Base-by-base conservation (phyloP, 2,113 vertebrate genomes). In the Conger conger region DNA sequence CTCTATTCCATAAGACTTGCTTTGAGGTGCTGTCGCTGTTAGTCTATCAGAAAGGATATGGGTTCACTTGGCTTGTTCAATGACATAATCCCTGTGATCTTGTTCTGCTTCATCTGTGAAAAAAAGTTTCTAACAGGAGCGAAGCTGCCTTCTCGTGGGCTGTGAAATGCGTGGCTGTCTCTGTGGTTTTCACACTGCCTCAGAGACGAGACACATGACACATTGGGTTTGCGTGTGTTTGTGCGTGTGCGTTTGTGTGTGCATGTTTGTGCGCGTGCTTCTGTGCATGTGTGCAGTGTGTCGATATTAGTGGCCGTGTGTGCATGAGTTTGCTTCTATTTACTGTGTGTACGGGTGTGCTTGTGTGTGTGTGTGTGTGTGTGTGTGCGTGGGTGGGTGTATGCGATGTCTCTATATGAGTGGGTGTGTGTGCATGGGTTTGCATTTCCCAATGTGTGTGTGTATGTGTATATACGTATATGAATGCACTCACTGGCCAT, bases 281-380 rank as follows among this genome's bases (percentile, higher is more conserved):
- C 60, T 23, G 84, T 36, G 83, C 77, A 79, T 84, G 76, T 79
- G 86, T 15, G 9, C 9, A 42, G 86, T 84, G 86, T 82, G 80
- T 79, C 80, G 78, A 79, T 82, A 79, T 84, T 50, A 82, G 79
- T 84, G 86, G 63, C 79, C 82, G 83, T 82, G 86, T 57, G 54
- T 57, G 54, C 15, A 20, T 18, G 54, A 35, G 53, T 42, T 42
- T 42, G 3, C 9, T 42, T 42, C 4, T 42, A 42, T 42, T 42
- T 42, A 42, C 40, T 42, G 40, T 82, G 54, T 82, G 54, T 35
- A n/a, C 40, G 54, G 38, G 37, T 82, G 36, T 27, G 30, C 63
- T 33, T 53, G 20, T 27, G 16, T 35, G 57, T 53, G 15, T 37
- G 35, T 82, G 27, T 63, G 20, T 18, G 50, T 82, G 36, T 42